Evolutionary conservation across 2,797 vertebrate species (phyloP).

Genomic region (Nothura maculosa): DNA sequence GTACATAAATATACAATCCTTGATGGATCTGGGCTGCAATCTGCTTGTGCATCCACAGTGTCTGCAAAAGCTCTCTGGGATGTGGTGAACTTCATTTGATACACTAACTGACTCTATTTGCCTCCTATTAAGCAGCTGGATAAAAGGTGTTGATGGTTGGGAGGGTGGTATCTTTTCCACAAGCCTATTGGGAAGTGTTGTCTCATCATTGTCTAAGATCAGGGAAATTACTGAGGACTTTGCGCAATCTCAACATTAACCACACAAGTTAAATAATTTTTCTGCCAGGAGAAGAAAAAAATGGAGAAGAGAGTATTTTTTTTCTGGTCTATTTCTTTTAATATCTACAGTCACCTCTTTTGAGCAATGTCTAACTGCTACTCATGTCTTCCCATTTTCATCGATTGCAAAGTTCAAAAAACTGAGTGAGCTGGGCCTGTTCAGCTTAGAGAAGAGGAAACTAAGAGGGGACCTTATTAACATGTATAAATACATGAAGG

Average conservation of each 20-base stretch:
- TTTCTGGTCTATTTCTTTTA: not conserved
- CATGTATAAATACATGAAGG: no score
- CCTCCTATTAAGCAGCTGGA: not conserved
- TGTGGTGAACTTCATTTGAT: not conserved
- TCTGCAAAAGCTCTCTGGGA: not conserved
- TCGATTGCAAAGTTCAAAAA: not conserved
- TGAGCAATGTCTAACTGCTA: not conserved
- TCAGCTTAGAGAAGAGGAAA: no score
- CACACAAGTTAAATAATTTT: not conserved
- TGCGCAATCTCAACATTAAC: not conserved
- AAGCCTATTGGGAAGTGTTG: not conserved
- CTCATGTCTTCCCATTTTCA: not conserved
- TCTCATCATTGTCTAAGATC: not conserved
- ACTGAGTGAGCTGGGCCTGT: no score
- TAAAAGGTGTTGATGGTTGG: not conserved
- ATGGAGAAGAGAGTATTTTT: not conserved
- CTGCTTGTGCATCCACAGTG: rapidly evolving
- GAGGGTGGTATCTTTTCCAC: not conserved
- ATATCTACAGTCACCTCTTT: not conserved
- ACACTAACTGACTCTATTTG: not conserved
- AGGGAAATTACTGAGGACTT: not conserved
- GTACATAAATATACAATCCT: not conserved
- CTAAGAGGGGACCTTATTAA: no score
- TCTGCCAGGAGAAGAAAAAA: not conserved
- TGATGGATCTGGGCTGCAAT: not conserved